Percentiles rank a stretch among this genome's conserved stretches.
Evolutionary conservation across 1,140 invertebrate species (phyloP).

Genomic region (Brachionus asplanchnoidis): DNA sequence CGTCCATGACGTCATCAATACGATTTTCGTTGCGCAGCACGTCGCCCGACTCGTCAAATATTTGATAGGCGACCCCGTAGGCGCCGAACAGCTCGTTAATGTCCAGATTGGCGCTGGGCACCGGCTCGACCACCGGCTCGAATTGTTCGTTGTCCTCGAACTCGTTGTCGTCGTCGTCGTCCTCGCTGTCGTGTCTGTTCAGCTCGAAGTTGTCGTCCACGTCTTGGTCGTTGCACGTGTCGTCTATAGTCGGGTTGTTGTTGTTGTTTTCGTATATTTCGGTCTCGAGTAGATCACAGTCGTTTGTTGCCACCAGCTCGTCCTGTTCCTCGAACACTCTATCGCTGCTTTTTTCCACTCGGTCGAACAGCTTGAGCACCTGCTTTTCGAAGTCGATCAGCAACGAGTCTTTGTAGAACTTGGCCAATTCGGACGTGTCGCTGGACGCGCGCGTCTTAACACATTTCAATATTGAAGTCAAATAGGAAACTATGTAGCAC

Average conservation of each 20-base stretch:
- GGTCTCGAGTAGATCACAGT: neutral
- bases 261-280: slow-evolving; percentile 50
- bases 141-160: slow-evolving; percentile 63
- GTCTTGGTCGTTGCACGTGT: slow-evolving; percentile 23
- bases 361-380: slow-evolving; percentile 65
- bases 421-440: neutral
- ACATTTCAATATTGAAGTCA: slow-evolving; percentile 66
- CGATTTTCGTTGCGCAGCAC: neutral
- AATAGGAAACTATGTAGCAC: slow-evolving; percentile 71
- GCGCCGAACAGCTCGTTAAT: slow-evolving; percentile 35
- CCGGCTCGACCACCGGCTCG: neutral
- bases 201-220: slow-evolving; percentile 21
- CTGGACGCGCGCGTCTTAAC: slow-evolving; percentile 47
- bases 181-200: slow-evolving; percentile 63
- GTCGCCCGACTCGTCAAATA: neutral
- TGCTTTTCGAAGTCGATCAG: slow-evolving; percentile 68
- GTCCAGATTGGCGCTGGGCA: neutral
- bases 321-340: slow-evolving; percentile 30
- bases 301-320: neutral
- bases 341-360: neutral
- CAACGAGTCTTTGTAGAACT: slow-evolving; percentile 47
- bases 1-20: slow-evolving; percentile 13
- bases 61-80: slow-evolving; percentile 30
- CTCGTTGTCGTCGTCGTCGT: slow-evolving; percentile 80
- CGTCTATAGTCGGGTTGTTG: slow-evolving; percentile 55